Base-by-base conservation (phyloP, 2,113 vertebrate species). In the Corythornis madagascariensis region DNA sequence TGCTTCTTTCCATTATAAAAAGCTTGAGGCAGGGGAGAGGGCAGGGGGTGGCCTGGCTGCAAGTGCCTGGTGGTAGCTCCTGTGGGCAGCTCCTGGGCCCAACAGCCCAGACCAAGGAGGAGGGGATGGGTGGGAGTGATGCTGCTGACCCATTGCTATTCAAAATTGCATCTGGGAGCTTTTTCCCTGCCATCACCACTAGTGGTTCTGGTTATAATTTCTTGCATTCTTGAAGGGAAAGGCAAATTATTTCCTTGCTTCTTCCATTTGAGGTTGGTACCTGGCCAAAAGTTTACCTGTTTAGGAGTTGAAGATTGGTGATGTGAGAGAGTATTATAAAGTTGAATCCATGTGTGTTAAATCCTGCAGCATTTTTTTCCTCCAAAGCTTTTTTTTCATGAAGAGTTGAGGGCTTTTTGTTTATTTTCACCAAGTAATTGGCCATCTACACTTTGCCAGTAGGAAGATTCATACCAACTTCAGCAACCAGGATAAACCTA, bases 201-300 rank as follows among this genome's bases (percentile, higher is more conserved):
- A 35, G 12, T 31, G 43, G 60, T 91, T 59, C 86, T 88, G 31
- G 48, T 5, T 42, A 1, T 26, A 40, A 45, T 90, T 94, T 43
- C 70, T 69, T 86, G 31, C 43, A 5, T 84, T 87, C 74, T 87
- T 48, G 57, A 89, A 71, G 35, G 26, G 24, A 24, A 75, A 67
- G 15, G 45, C 24, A 91, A 85, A 89, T 92, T 82, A 56, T 78
- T 95, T 84, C 89, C 93, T 84, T 86, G 61, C 35, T 86, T 93
- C 84, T 93, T 90, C 77, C 86, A 65, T 85, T 75, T 13, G 3
- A 19, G 24, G 6, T 66, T 87, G 86, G 29, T 75, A 15, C 67
- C 10, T 88, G 35, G 86, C 77, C 83, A 76, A 17, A 87, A 63
- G n/a, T 72, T 75, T 26, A 91, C 82, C 78, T 88, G 28, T 81